Base-by-base conservation (phyloP, 2,113 vertebrate genomes). In the Otis tarda region DNA sequence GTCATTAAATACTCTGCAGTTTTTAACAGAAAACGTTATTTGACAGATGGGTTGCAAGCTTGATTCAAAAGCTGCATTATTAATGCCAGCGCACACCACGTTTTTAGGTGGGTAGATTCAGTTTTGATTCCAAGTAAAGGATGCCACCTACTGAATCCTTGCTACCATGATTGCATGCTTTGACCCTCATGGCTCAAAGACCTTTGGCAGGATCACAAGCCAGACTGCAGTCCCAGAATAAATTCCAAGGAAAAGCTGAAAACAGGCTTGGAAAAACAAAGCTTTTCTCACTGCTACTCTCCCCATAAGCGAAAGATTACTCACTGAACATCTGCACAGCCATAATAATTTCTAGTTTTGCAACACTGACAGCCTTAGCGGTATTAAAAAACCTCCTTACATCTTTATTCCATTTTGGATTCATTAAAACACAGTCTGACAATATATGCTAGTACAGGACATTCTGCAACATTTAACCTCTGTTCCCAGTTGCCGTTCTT, bases 401-500 rank as follows among this genome's bases (percentile, higher is more conserved):
- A 89, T 94, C 88, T 93, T 95, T 95, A 96, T 96, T 94, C 80
- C 83, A 78, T 90, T 91, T 70, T 90, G n/a, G 63, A 80, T 89
- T 92, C 69, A 83, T 82, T 96, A 59, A 52, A 94, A 75, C 11
- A 49, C 23, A 79, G 56, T 8, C 83, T 91, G 83, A 89, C 84
- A 93, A 67, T 88, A 91, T 20, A 93, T 37, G 67, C 87, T 53
- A 63, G 85, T 31, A 89, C 83, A 73, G 83, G 69, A 92, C 87
- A 91, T 91, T 95, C 94, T 93, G 88, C 97, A 95, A 83, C 71
- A 80, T 94, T 95, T 95, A 97, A 96, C 94, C 92, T 89, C 41
- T 63, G 92, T 76, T 95, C 91, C 94, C 93, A 70, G 88, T 78
- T 93, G 91, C 95, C 7, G 3, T 95, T 78, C 88, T 81, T 53